Evolutionary conservation across 2,888 invertebrate genomes (phyloP).

Genomic region (Epinotia ramella): DNA sequence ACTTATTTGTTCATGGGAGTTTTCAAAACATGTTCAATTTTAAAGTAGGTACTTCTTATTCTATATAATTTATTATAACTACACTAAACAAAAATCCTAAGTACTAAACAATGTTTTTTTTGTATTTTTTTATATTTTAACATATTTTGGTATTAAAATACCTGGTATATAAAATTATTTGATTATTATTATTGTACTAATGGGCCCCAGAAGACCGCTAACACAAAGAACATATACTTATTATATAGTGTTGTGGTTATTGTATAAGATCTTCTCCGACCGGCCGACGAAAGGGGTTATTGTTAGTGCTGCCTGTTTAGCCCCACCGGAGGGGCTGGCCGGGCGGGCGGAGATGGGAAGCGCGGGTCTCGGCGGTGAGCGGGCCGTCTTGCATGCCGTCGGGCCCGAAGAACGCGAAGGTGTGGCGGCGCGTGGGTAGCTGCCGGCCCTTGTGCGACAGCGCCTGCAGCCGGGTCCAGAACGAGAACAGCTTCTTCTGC

Average conservation of each 20-base stretch:
- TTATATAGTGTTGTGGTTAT: slow-evolving; percentile 33
- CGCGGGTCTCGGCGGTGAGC: slow-evolving; percentile 76
- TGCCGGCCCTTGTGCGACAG: slow-evolving; percentile 77
- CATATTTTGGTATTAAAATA: slow-evolving; percentile 44
- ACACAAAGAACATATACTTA: slow-evolving; percentile 30
- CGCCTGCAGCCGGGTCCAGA: slow-evolving; percentile 78
- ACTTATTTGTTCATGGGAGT: background rate
- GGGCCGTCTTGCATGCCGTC: slow-evolving; percentile 63
- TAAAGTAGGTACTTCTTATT: slow-evolving; percentile 21
- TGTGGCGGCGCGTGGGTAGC: slow-evolving; percentile 73
- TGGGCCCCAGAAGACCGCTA: slow-evolving; percentile 56
- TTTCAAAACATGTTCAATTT: slow-evolving; percentile 19
- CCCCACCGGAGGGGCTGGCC: slow-evolving; percentile 81
- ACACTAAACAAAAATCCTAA: slow-evolving; percentile 26
- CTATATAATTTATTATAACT: slow-evolving; percentile 30
- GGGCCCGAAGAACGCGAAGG: slow-evolving; percentile 75
- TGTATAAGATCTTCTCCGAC: background rate
- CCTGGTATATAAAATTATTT: slow-evolving; percentile 48
- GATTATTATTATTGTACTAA: slow-evolving; percentile 79
- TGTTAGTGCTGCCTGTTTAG: slow-evolving; percentile 52
- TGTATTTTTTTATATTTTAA: slow-evolving; percentile 39
- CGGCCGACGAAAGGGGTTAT: background rate
- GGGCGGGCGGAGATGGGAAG: slow-evolving; percentile 74
- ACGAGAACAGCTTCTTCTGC: slow-evolving; percentile 75
- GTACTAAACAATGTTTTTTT: slow-evolving; percentile 44